phyloP scores from a whole-genome alignment of 1,140 invertebrate species.

The Cydia splendana region DNA sequence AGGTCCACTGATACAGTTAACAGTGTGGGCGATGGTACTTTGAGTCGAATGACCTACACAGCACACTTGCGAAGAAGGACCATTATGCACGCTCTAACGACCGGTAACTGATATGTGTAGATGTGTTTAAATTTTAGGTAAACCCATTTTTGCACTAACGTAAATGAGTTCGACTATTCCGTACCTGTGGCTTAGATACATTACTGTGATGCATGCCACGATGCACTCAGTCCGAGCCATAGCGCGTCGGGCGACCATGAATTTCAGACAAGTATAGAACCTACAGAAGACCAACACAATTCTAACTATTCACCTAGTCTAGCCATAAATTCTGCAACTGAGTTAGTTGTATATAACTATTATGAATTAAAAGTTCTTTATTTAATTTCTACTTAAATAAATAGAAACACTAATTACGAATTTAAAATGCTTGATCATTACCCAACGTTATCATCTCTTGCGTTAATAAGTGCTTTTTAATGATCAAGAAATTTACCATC shows the following conservation, averaged over 20 bases:
- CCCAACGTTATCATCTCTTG: no score
- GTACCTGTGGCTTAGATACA: neutral
- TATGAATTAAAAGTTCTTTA: no score
- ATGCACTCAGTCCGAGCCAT: constrained; percentile 18
- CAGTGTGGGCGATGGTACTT: no score
- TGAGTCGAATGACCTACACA: neutral
- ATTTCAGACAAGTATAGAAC: neutral
- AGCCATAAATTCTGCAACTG: no score
- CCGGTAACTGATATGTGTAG: neutral
- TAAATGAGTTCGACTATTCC: neutral
- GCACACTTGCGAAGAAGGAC: neutral
- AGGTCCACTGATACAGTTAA: no score
- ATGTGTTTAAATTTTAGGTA: neutral
- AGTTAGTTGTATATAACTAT: no score
- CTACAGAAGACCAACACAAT: neutral
- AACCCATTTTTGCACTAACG: neutral
- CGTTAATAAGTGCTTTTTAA: no score
- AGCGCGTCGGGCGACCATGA: constrained; percentile 17
- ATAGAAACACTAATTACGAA: no score
- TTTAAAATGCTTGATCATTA: no score
- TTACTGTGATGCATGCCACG: constrained; percentile 12
- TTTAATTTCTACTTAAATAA: no score
- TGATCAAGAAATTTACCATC: no score
- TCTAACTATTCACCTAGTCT: no score
- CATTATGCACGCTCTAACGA: neutral